These are phyloP conservation scores for Aepyceros melampus DNA, from an alignment of 2,113 vertebrate species.

Conservation along the genomic window DNA sequence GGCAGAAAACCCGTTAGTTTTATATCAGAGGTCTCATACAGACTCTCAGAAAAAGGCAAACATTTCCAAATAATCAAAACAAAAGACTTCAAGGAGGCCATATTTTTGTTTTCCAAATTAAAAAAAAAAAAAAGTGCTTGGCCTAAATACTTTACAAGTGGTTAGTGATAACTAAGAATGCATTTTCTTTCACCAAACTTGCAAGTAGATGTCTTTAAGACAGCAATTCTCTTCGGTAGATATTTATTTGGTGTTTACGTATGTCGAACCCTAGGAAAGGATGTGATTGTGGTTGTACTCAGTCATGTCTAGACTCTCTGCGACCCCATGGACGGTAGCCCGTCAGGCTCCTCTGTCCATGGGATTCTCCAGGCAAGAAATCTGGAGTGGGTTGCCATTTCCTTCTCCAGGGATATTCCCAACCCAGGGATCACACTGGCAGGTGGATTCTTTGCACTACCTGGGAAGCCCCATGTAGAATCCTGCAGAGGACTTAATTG, in stretches of 20 bases:
- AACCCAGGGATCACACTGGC: neutral
- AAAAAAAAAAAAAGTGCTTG: neutral
- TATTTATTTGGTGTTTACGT: neutral
- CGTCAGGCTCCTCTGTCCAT: neutral
- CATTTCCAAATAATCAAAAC: neutral
- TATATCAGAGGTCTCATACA: neutral
- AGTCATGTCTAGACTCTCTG: neutral
- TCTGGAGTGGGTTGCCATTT: neutral
- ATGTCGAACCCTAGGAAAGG: neutral
- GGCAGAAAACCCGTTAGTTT: slow-evolving; percentile 15
- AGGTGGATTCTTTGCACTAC: neutral
- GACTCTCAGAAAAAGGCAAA: neutral
- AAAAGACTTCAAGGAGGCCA: neutral
- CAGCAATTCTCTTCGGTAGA: neutral
- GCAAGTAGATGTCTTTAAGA: neutral
- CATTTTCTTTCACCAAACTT: neutral
- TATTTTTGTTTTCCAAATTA: neutral
- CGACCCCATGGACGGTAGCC: neutral
- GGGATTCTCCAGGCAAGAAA: neutral
- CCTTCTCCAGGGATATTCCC: neutral
- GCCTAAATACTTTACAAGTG: neutral
- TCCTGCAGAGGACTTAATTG: neutral
- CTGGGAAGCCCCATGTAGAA: neutral
- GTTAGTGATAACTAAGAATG: neutral
- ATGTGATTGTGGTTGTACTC: neutral